A percentile compares a stretch with the other conserved stretches of the same genome.
Conservation (phyloP, 2,888 invertebrate species). For the Cantharis nigra region DNA sequence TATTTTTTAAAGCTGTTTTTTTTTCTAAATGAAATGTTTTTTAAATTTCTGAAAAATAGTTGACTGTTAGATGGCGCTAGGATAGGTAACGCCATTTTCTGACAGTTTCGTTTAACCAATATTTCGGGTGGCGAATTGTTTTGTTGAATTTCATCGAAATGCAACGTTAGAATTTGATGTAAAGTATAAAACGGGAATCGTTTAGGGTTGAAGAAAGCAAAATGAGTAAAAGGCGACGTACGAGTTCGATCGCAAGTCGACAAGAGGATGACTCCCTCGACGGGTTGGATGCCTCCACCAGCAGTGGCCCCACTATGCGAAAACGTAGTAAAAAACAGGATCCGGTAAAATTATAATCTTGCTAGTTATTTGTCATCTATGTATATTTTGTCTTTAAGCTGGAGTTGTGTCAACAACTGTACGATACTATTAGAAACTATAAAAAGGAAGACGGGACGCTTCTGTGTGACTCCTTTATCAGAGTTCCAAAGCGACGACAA, state of each 20-base stretch:
- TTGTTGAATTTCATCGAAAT: background rate
- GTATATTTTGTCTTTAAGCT: conserved; percentile 60
- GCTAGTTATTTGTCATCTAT: background rate
- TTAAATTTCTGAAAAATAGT: background rate
- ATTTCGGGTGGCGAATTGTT: background rate
- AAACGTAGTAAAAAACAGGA: conserved; percentile 75
- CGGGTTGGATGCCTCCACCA: conserved; percentile 61
- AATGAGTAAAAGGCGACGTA: conserved; percentile 81
- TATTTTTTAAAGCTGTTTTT: background rate
- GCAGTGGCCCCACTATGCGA: conserved; percentile 57
- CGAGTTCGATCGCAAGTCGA: conserved; percentile 79
- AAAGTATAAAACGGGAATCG: background rate
- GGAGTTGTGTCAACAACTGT: conserved; percentile 88
- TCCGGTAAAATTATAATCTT: conserved; percentile 62
- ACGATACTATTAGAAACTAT: conserved; percentile 86
- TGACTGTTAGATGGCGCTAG: background rate
- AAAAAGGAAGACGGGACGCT: conserved; percentile 91
- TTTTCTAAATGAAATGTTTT: background rate
- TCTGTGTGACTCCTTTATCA: conserved; percentile 91
- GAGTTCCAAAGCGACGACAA: conserved; percentile 91
- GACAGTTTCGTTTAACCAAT: background rate
- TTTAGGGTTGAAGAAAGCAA: conserved; percentile 13
- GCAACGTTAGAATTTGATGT: background rate
- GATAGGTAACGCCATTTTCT: background rate
- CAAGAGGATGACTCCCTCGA: conserved; percentile 77